Conservation (phyloP, 2,113 vertebrate species). For the Axis porcinus region DNA sequence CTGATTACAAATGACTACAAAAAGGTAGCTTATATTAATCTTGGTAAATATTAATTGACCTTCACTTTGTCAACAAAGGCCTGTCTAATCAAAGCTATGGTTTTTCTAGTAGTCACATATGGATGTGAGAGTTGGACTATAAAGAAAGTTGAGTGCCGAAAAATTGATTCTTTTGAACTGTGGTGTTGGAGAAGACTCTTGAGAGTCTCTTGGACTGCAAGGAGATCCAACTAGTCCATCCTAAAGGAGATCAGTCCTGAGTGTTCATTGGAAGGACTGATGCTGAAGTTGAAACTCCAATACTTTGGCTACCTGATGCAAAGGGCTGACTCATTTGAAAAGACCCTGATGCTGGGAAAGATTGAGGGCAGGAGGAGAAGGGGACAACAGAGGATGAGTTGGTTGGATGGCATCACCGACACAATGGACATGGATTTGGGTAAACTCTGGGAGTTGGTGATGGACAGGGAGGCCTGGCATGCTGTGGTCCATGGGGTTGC, state of each 20-base stretch:
- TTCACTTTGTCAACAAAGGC: background rate
- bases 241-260: background rate
- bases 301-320: background rate
- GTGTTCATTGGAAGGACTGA: background rate
- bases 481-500: background rate
- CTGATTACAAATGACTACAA: background rate
- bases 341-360: background rate
- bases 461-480: background rate
- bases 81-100: background rate
- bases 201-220: background rate
- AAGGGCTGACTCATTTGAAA: background rate
- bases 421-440: background rate
- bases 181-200: background rate
- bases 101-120: background rate
- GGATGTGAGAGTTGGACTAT: background rate
- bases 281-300: background rate
- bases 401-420: background rate
- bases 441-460: background rate
- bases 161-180: background rate
- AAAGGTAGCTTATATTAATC: background rate
- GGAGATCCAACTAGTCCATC: background rate
- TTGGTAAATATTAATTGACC: background rate
- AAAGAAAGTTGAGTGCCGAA: fast-evolving
- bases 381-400: background rate
- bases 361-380: background rate